Evolutionary conservation across 2,113 vertebrate species (phyloP), one percentile per base, ranked within the genome.

Genomic region (Spilogale gracilis): DNA sequence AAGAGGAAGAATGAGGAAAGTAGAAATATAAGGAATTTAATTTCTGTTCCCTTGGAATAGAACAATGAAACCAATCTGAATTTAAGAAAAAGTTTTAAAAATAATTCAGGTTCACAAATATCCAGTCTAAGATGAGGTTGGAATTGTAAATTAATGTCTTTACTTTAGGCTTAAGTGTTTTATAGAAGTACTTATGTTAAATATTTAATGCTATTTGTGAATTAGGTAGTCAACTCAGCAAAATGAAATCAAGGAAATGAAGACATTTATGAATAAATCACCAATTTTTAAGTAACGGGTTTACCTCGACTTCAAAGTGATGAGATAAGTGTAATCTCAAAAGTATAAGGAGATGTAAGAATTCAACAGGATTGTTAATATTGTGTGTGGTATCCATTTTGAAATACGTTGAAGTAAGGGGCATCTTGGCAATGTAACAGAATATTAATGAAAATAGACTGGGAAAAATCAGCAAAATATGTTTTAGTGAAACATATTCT

Each of bases 11-110:
- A 84, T 73, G 69, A 92, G 50, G 54, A 94, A 97, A 89, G 61
- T 45, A 82, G 58, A 96, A 86, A 89, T 91, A 74, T 43, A 45
- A 91, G 52, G 13, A 86, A 78, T 58, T 69, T 81, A 87, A 58
- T 52, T 95, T 96, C 48, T 79, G 1, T 84, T 89, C 23, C 18
- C 32, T 86, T 81, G 25, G 25, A 74, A 85, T 65, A 9, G 82
- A 27, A 27, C 27, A 96, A 79, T 95, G 12, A 86, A 91, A 43
- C 14, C 9, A 94, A 95, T 74, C 38, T 92, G 25, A 13, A 56
- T 58, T 89, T 94, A 74, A 91, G n/a, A 65, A 80, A 96, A 96
- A 93, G 8, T 10, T 92, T 89, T n/a, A 11, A 54, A 92, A 76
- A 50, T 50, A 69, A 89, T 69, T n/a, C 56, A 94, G 54, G 27